These are phyloP conservation scores for Venturia canescens DNA, from an alignment of 1,140 invertebrate species.

Conservation along the genomic window DNA sequence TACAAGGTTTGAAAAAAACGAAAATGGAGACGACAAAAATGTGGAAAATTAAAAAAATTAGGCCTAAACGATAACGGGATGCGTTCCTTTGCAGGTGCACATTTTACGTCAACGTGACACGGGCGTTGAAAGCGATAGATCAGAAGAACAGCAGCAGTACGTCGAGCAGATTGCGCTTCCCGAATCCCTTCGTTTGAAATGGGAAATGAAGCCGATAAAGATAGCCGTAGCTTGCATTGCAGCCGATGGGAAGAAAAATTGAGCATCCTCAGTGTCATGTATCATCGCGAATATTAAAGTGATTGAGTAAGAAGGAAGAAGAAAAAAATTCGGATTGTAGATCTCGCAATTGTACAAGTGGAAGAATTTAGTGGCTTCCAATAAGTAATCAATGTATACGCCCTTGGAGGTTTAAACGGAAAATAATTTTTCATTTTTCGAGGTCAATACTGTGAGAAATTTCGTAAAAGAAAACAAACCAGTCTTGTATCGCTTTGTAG, in stretches of 20 bases:
- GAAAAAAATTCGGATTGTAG: neutral
- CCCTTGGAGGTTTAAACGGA: too few species aligned
- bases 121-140: slow-evolving; percentile 43
- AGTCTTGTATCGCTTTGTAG: too few species aligned
- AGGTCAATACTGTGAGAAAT: too few species aligned
- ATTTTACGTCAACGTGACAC: slow-evolving; percentile 57
- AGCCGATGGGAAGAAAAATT: slow-evolving; percentile 49
- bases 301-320: neutral
- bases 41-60: too few species aligned
- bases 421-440: too few species aligned
- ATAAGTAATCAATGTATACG: neutral
- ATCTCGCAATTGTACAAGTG: neutral
- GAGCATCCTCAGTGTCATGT: slow-evolving; percentile 11
- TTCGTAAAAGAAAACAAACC: too few species aligned
- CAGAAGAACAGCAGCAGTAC: slow-evolving; percentile 35
- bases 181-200: slow-evolving; percentile 58
- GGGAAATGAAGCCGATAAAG: slow-evolving; percentile 60
- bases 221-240: slow-evolving; percentile 61
- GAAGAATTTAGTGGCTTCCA: neutral
- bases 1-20: slow-evolving; percentile 57
- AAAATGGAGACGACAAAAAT: slow-evolving; percentile 35
- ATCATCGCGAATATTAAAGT: neutral
- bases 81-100: slow-evolving; percentile 53
- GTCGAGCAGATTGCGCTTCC: slow-evolving; percentile 58
- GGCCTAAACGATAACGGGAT: neutral